Evolutionary conservation across 2,888 invertebrate species (phyloP).

Genomic region (Dendrolimus pini): DNA sequence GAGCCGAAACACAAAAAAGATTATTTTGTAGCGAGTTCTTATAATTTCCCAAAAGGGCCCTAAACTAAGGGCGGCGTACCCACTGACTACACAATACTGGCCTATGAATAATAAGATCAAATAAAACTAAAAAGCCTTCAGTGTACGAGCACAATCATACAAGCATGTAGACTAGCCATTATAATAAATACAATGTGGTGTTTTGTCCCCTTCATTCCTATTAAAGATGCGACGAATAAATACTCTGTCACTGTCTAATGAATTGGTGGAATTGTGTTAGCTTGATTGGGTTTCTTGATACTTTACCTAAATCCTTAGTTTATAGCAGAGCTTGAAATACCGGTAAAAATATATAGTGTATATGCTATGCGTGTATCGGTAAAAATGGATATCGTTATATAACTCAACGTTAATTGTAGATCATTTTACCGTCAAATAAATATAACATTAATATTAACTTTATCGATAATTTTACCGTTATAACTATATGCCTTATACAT

Average conservation of each 20-base stretch:
- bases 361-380: no score
- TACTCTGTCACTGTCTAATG: not conserved
- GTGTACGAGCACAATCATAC: slow-evolving; percentile 50
- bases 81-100: slow-evolving; percentile 49
- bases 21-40: not conserved
- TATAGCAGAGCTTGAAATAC: not conserved
- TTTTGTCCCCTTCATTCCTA: slow-evolving; percentile 31
- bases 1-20: no score
- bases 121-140: not conserved
- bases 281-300: not conserved
- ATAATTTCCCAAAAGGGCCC: slow-evolving; percentile 18
- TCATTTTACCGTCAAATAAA: no score
- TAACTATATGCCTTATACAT: no score
- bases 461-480: no score
- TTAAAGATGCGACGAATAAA: not conserved
- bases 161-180: slow-evolving; percentile 67
- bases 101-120: slow-evolving; percentile 66
- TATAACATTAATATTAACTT: no score
- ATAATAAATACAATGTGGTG: slow-evolving; percentile 61
- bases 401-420: no score
- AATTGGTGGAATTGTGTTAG: not conserved
- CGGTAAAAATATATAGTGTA: no score
- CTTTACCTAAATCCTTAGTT: not conserved
- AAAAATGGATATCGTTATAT: no score
- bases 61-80: slow-evolving; percentile 26